Evolutionary conservation across 2,797 vertebrate genomes (phyloP), one percentile per base, ranked within the genome.

Genomic region (Galago senegalensis): DNA sequence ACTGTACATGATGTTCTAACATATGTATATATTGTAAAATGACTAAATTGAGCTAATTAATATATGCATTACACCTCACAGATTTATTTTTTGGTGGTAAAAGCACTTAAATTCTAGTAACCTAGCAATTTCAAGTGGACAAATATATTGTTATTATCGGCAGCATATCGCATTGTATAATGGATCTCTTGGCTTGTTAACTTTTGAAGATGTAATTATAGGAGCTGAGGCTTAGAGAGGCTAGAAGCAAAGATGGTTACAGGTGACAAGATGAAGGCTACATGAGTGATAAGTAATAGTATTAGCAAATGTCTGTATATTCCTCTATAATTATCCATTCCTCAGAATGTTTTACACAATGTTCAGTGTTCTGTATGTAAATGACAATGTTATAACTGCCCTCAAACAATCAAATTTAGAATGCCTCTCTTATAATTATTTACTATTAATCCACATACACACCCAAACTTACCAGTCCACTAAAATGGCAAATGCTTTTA

Each of bases 401-500:
- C 56, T 86, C 83, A 89, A 88, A 91, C 89, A 18, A 2, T 40
- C 14, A 76, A 88, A 70, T 72, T 94, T 76, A 93, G 14, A 84
- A 94, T 72, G 49, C 11, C 9, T 12, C n/a, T 90, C 46, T 75
- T 76, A 56, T 27, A 87, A 90, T 31, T 91, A 83, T 89, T 70
- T 93, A 70, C 14, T n/a, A 93, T 89, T 94, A 73, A 89, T 72
- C 21, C 86, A 93, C 91, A 93, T 13, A 4, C 5, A 67, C 16
- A 83, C 3, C 53, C 46, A 96, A 89, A 89, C 11, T 79, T 70
- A 77, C 10, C 37, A 77, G 63, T 83, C 40, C 82, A 87, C n/a
- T 87, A 89, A 94, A 91, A 85, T 18, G 76, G 53, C 76, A 79
- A 87, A 34, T 29, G 29, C 21, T 87, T 95, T 94, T 81, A 93